Conservation (phyloP, 2,888 invertebrate species). For the Crocallis elinguaria region DNA sequence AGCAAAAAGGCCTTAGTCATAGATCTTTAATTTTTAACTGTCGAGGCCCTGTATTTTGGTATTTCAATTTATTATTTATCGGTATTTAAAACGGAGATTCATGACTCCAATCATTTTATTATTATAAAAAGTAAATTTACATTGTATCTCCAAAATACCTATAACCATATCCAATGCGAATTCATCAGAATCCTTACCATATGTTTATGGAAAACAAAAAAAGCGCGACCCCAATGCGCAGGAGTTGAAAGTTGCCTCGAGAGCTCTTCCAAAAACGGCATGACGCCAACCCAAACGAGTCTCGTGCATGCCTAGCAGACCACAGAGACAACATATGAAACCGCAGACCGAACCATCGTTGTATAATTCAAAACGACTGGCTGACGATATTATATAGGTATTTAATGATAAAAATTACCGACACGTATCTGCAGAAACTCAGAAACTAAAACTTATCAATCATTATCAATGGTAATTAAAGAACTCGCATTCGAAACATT, state of each 20-base stretch:
- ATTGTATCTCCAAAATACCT: neutral
- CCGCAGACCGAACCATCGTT: slow-evolving; percentile 36
- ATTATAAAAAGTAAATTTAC: neutral
- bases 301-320: slow-evolving; percentile 26
- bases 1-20: too few relatives aligned
- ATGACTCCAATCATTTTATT: neutral
- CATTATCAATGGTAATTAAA: slow-evolving; percentile 25
- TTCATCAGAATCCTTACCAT: slow-evolving; percentile 40
- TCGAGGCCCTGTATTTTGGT: too few relatives aligned
- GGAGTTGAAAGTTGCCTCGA: slow-evolving; percentile 65
- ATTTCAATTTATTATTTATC: neutral
- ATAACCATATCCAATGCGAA: slow-evolving; percentile 13
- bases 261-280: slow-evolving; percentile 58
- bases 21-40: too few relatives aligned
- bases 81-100: neutral
- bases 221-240: slow-evolving; percentile 58
- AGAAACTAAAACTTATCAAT: slow-evolving; percentile 19
- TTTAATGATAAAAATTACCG: slow-evolving; percentile 12
- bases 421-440: slow-evolving; percentile 19
- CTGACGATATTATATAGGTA: slow-evolving; percentile 14
- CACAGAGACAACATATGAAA: slow-evolving; percentile 25
- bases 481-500: slow-evolving; percentile 26
- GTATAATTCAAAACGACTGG: slow-evolving; percentile 36
- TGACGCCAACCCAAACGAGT: slow-evolving; percentile 45
- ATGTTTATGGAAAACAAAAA: slow-evolving; percentile 48